Evolutionary conservation across 2,113 vertebrate genomes (phyloP).

Genomic region (Amazona vittata): DNA sequence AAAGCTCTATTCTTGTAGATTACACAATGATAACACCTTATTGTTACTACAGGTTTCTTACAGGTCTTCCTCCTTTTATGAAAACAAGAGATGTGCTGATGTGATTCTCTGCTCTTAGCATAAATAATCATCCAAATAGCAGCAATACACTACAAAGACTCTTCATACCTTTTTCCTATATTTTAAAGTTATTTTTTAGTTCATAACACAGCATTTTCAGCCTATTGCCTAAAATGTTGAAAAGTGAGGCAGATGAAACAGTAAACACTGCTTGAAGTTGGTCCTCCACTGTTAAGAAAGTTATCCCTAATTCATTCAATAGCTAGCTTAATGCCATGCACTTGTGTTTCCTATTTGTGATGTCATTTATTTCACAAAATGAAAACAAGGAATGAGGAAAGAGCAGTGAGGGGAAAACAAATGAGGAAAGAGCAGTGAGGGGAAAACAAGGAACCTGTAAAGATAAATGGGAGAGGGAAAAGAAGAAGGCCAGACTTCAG

Average conservation of each 20-base stretch:
- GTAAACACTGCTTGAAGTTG: background rate
- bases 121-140: background rate
- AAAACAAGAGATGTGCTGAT: background rate
- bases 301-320: background rate
- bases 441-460: background rate
- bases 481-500: background rate
- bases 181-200: background rate
- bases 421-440: background rate
- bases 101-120: background rate
- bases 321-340: background rate
- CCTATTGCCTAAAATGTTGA: background rate
- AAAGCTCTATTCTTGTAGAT: background rate
- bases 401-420: background rate
- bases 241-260: background rate
- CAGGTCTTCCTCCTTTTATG: background rate
- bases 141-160: background rate
- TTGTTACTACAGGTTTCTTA: background rate
- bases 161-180: background rate
- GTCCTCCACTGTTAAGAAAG: background rate
- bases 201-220: background rate
- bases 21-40: background rate
- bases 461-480: background rate
- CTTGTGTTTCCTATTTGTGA: rapidly evolving
- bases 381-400: background rate
- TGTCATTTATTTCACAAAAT: background rate